Evolutionary conservation across 2,113 vertebrate genomes (phyloP).

Genomic region (Guaruba guarouba): DNA sequence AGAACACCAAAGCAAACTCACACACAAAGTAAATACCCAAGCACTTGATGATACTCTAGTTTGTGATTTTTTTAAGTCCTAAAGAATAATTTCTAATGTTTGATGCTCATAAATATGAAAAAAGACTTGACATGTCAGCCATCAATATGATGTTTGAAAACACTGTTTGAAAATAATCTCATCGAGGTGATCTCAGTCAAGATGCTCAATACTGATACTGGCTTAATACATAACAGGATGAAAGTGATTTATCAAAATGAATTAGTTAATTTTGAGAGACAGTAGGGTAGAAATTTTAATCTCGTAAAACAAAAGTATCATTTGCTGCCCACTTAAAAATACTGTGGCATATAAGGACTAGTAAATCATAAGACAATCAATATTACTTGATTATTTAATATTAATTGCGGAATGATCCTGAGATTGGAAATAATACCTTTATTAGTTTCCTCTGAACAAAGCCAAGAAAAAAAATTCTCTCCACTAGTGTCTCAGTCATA

Average conservation of each 20-base stretch:
- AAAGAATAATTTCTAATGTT: not conserved
- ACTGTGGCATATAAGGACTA: not conserved
- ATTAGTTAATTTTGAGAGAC: not conserved
- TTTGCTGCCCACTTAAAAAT: not conserved
- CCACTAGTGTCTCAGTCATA: not conserved
- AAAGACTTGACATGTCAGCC: not conserved
- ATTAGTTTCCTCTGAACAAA: slow-evolving; percentile 2
- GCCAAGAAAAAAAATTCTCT: not conserved
- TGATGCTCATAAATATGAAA: not conserved
- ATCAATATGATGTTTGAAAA: not conserved
- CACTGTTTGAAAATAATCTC: not conserved
- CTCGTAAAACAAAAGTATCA: not conserved
- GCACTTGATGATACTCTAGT: not conserved
- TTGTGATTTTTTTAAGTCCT: not conserved
- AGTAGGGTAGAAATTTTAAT: not conserved
- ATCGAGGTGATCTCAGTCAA: not conserved
- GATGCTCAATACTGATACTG: not conserved
- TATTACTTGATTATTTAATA: not conserved
- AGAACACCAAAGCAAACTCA: not conserved
- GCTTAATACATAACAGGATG: not conserved
- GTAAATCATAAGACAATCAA: not conserved
- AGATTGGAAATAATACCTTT: not conserved
- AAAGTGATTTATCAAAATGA: not conserved
- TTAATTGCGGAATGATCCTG: not conserved
- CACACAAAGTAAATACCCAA: not conserved